Percentiles rank a stretch among this genome's conserved stretches.
These are phyloP conservation scores for Papilio gigon DNA, from an alignment of 2,888 invertebrate genomes.

Conservation along the genomic window DNA sequence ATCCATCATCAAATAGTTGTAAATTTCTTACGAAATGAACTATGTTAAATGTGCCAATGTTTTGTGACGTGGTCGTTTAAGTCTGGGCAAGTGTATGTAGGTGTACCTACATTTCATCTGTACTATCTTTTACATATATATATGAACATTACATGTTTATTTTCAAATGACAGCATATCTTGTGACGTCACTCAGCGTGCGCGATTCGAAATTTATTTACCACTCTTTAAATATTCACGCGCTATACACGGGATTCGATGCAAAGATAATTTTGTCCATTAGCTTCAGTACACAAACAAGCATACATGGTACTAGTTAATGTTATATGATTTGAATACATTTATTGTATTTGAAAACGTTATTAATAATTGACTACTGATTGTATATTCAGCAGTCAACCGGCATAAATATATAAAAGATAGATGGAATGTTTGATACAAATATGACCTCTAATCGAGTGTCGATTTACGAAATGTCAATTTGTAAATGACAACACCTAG, in stretches of 20 bases:
- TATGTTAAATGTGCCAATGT: not conserved
- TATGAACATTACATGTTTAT: conserved; percentile 24
- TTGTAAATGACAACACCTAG: too few species aligned
- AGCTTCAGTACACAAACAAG: conserved; percentile 17
- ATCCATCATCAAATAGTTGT: not conserved
- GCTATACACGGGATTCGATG: conserved; percentile 20
- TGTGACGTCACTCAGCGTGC: conserved; percentile 15
- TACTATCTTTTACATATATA: not conserved
- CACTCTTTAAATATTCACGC: conserved; percentile 36
- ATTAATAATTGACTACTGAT: conserved; percentile 12
- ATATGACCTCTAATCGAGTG: too few species aligned
- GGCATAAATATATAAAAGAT: not conserved
- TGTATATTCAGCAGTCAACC: not conserved
- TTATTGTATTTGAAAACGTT: conserved; percentile 17
- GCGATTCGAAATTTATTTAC: conserved; percentile 32
- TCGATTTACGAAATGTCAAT: too few species aligned
- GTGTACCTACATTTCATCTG: not conserved
- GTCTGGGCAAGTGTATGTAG: not conserved
- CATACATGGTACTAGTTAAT: conserved; percentile 20
- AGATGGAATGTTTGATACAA: too few species aligned
- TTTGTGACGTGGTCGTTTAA: not conserved
- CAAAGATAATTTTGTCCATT: conserved; percentile 39
- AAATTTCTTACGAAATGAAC: not conserved
- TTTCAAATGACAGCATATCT: conserved; percentile 28
- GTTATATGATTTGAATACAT: conserved; percentile 16